Base-by-base conservation (phyloP, 2,888 invertebrate genomes). In the Pristionchus japonicus region DNA sequence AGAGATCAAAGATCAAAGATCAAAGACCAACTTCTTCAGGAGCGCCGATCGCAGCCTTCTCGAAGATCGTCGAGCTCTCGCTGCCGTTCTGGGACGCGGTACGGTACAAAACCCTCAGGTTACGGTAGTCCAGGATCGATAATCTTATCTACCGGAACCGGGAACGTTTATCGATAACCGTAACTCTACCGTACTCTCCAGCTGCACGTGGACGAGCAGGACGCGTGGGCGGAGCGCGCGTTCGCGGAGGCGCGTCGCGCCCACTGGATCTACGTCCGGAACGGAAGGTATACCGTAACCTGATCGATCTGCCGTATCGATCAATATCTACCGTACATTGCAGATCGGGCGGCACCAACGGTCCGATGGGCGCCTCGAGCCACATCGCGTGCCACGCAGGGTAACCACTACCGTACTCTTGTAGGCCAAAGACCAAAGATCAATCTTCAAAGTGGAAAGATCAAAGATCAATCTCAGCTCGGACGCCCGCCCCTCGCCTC, bases 51-150 rank as follows among this genome's bases (percentile, higher is more conserved):
- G 84, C 84, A 0, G 84, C 84, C 37, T 84, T 84, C 84, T 84
- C 84, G 34, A 84, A 84, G 84, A 61, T 84, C 27, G 84, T 84
- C 84, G 84, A 84, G 61, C 84, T 84, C n/a, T 57, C 61, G 40
- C 61, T 84, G 57, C 84, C 84, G n/a, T 84, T 61, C 84, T 84
- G 84, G 84, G 84, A 84, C 43, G 61, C 84, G 57, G 84, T 84
- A 61, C 3, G 74, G 3, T 70, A 70, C 27, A 11, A 27, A n/a
- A 67, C 3, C 11, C 40, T 70, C 37, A 37, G 31, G 43, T 1
- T n/a, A 23, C 23, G 4, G 37, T 70, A 52, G 74, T n/a, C 74
- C 31, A 23, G 0, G 4, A 40, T 74, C 40, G 74, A 74, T 13
- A 9, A 23, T 74, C n/a, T 17, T n/a, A 2, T 31, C 34, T 74